Evolutionary conservation across 2,888 invertebrate species (phyloP).

Genomic region (Leucophenga montana): DNA sequence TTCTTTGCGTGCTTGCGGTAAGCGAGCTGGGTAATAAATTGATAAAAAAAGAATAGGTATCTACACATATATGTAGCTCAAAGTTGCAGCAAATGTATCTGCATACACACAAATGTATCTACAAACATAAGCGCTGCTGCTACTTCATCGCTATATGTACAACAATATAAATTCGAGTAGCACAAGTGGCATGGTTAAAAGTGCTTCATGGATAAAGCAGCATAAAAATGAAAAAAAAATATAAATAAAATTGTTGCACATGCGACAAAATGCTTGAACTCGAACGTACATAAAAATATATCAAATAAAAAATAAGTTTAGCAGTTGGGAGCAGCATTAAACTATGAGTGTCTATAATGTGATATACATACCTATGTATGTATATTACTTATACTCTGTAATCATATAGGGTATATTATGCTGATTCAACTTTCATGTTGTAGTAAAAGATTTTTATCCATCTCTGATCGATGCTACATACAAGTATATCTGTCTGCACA

Average conservation of each 20-base stretch:
- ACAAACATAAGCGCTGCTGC: conserved; percentile 7
- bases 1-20: conserved; percentile 1
- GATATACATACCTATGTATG: too few relatives aligned
- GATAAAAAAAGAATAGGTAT: conserved; percentile 21
- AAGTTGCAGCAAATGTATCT: conserved; percentile 7
- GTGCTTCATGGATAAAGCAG: background rate
- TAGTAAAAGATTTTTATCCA: too few relatives aligned
- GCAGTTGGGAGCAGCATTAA: too few relatives aligned
- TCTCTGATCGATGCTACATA: too few relatives aligned
- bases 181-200: conserved; percentile 19
- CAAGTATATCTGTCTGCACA: too few relatives aligned
- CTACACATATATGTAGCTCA: background rate
- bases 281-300: conserved; percentile 26
- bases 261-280: conserved; percentile 27
- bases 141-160: background rate
- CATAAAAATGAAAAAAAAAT: too few relatives aligned
- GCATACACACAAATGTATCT: background rate
- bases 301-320: background rate
- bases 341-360: too few relatives aligned
- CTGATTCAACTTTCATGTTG: too few relatives aligned
- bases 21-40: conserved; percentile 20
- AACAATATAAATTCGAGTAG: conserved; percentile 1
- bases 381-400: background rate
- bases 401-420: background rate
- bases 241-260: conserved; percentile 10